A percentile compares a stretch with the other conserved stretches of the same genome.
Evolutionary conservation across 2,113 vertebrate genomes (phyloP).

Genomic region (Carollia perspicillata): DNA sequence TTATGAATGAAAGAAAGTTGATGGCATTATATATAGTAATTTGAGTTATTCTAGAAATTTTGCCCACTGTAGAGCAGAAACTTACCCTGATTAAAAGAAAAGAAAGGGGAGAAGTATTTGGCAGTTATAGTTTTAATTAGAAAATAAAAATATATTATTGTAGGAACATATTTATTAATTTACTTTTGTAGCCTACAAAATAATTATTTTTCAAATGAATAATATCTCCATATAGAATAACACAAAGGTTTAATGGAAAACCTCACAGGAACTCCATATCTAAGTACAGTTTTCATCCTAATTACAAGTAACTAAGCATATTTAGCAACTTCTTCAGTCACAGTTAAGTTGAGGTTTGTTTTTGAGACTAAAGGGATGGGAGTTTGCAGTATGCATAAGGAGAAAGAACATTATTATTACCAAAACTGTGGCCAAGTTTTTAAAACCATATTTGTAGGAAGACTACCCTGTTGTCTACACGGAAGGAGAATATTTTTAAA

Average conservation of each 20-base stretch:
- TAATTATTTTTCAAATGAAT: conserved; percentile 17
- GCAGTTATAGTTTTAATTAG: neutral
- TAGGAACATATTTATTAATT: neutral
- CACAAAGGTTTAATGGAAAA: neutral
- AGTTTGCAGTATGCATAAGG: neutral
- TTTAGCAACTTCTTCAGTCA: neutral
- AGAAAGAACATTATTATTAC: neutral
- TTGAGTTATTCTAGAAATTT: neutral
- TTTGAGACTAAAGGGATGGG: neutral
- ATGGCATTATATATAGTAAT: neutral
- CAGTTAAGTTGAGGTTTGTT: neutral
- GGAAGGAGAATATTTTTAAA: neutral
- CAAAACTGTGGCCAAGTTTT: neutral
- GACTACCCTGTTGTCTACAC: neutral
- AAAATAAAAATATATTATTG: neutral
- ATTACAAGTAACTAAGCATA: neutral
- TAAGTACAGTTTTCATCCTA: neutral
- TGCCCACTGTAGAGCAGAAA: neutral
- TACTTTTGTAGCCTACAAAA: neutral
- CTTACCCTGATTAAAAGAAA: neutral
- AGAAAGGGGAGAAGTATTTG: neutral
- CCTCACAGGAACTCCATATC: neutral
- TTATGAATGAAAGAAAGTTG: neutral
- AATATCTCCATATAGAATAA: neutral
- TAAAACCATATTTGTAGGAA: neutral